phyloP scores from a whole-genome alignment of 2,888 invertebrate species.

The Phragmatobia fuliginosa region DNA sequence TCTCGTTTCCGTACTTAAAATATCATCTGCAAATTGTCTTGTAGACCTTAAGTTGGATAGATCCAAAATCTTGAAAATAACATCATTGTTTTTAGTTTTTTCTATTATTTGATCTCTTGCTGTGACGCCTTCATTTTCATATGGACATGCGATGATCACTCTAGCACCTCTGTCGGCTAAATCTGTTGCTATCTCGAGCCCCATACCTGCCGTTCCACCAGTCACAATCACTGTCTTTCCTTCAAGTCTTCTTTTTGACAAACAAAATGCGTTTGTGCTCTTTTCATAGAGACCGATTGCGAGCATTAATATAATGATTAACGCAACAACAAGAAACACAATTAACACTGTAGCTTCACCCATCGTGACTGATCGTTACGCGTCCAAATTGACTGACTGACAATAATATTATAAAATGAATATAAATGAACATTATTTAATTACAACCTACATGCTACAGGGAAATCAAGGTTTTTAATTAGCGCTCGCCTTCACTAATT shows the following conservation, averaged over 20 bases:
- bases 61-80: slow-evolving; percentile 90
- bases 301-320: slow-evolving; percentile 31
- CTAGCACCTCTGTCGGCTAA: slow-evolving; percentile 68
- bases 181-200: slow-evolving; percentile 67
- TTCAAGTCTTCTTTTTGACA: slow-evolving; percentile 42
- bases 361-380: too few species aligned
- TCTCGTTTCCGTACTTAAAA: slow-evolving; percentile 88
- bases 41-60: slow-evolving; percentile 90
- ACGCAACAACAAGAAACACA: slow-evolving; percentile 20
- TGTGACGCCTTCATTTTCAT: slow-evolving; percentile 59
- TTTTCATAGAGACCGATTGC: slow-evolving; percentile 36
- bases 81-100: slow-evolving; percentile 87
- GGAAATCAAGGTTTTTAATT: too few species aligned
- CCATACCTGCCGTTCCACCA: slow-evolving; percentile 73
- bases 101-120: slow-evolving; percentile 86
- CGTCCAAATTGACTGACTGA: slow-evolving; percentile 1
- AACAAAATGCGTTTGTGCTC: slow-evolving; percentile 51
- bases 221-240: slow-evolving; percentile 58
- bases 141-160: slow-evolving; percentile 71
- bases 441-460: too few species aligned
- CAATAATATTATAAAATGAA: too few species aligned
- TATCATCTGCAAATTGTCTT: slow-evolving; percentile 91
- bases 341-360: slow-evolving; percentile 24
- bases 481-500: too few species aligned
- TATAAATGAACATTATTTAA: too few species aligned